phyloP scores from a whole-genome alignment of 2,797 vertebrate genomes.

The Esox masquinongy region DNA sequence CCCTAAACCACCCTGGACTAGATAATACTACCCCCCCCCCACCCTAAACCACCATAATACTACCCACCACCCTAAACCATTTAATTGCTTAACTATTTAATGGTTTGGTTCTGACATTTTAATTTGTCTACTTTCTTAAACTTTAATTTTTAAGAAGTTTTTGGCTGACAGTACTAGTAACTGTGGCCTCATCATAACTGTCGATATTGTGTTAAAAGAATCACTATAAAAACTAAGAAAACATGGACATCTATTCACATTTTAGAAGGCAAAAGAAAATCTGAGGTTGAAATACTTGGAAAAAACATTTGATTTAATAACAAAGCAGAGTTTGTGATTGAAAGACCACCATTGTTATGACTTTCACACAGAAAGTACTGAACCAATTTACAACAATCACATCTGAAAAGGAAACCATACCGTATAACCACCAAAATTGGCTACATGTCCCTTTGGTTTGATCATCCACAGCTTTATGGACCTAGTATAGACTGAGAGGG shows the following conservation, averaged over 20 bases:
- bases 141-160: no score
- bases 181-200: background rate
- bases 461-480: slow-evolving; percentile 19
- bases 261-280: background rate
- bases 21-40: no score
- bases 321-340: slow-evolving; percentile 41
- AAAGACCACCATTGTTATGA: slow-evolving; percentile 42
- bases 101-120: no score
- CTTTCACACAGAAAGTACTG: slow-evolving; percentile 35
- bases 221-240: slow-evolving; percentile 1
- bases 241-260: slow-evolving; percentile 15
- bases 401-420: slow-evolving; percentile 5
- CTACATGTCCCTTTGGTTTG: slow-evolving; percentile 40
- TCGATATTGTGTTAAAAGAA: background rate
- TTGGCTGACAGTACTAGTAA: no score
- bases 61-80: no score
- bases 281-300: slow-evolving; percentile 18
- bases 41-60: no score
- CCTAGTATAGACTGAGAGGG: slow-evolving; percentile 1
- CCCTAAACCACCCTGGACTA: no score
- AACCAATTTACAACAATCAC: slow-evolving; percentile 35
- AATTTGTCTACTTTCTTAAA: no score
- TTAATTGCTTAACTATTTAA: no score
- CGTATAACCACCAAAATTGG: slow-evolving; percentile 32
- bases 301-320: slow-evolving; percentile 62